Percentiles rank a stretch among this genome's conserved stretches.
These are phyloP conservation scores for Ochotona princeps DNA, from an alignment of 2,113 vertebrate genomes.

Conservation along the genomic window DNA sequence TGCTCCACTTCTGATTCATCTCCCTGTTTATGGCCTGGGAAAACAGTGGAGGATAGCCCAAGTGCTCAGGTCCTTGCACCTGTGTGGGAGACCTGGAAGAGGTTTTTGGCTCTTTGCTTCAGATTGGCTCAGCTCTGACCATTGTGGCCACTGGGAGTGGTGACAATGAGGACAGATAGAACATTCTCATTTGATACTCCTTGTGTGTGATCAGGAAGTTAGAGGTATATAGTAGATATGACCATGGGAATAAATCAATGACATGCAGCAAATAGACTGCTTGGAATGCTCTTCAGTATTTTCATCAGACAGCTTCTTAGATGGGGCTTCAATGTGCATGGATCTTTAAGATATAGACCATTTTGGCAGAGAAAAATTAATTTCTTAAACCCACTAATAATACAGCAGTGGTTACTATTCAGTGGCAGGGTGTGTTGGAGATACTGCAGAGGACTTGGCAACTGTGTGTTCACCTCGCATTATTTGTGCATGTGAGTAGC, in stretches of 20 bases:
- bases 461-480: neutral
- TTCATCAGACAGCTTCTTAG: neutral
- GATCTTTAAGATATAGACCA: neutral
- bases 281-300: neutral
- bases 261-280: neutral
- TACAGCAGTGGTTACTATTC: neutral
- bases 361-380: neutral
- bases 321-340: neutral
- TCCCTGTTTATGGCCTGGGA: no score
- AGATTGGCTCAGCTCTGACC: no score
- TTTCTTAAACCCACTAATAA: neutral
- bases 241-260: neutral
- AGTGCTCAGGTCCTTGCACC: no score
- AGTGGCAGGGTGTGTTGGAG: neutral
- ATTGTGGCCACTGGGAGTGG: no score
- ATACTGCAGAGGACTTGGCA: neutral
- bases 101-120: no score
- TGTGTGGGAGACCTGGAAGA: no score
- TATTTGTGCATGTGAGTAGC: neutral
- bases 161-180: no score
- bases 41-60: no score
- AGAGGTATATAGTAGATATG: neutral
- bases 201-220: no score
- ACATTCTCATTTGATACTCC: no score
- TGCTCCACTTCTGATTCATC: no score